Percentiles rank a stretch among this genome's conserved stretches.
Conservation (phyloP, 2,888 invertebrate species). For the Morpho achilles region DNA sequence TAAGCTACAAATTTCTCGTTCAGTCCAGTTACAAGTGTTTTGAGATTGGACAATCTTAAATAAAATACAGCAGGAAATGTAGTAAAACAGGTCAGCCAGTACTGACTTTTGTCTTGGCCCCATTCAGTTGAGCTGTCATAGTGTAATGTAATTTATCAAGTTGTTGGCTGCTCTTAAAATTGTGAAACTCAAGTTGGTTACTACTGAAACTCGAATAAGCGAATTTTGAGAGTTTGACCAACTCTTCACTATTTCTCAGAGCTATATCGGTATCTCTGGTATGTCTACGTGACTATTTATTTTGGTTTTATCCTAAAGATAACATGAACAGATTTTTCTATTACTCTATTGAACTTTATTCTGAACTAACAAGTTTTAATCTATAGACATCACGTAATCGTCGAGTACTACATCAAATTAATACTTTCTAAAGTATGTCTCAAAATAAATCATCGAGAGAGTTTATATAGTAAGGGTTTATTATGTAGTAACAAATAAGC, state of each 20-base stretch:
- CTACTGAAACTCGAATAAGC: slow-evolving; percentile 12
- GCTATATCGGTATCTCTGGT: too few relatives aligned
- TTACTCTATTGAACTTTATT: too few relatives aligned
- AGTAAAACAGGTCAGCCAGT: slow-evolving; percentile 22
- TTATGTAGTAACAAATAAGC: slow-evolving; percentile 5
- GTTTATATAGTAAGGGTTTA: neutral
- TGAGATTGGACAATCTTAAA: slow-evolving; percentile 1
- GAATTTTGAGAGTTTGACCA: too few relatives aligned
- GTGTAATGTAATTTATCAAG: slow-evolving; percentile 48
- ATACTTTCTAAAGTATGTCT: too few relatives aligned
- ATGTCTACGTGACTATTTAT: too few relatives aligned
- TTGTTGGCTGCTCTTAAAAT: slow-evolving; percentile 32
- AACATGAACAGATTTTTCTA: too few relatives aligned
- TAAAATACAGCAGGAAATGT: slow-evolving; percentile 3
- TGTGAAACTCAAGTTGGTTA: slow-evolving; percentile 15
- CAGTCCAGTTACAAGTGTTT: slow-evolving; percentile 3
- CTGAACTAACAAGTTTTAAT: neutral
- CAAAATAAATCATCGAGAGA: neutral
- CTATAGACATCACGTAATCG: too few relatives aligned
- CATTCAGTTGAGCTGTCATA: slow-evolving; percentile 44
- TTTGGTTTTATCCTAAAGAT: too few relatives aligned
- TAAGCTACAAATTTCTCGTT: neutral
- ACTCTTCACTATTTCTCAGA: too few relatives aligned
- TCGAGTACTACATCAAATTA: too few relatives aligned
- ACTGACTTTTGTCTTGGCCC: slow-evolving; percentile 36